Base-by-base conservation (phyloP, 1,140 invertebrate genomes). In the Asbolus verrucosus region DNA sequence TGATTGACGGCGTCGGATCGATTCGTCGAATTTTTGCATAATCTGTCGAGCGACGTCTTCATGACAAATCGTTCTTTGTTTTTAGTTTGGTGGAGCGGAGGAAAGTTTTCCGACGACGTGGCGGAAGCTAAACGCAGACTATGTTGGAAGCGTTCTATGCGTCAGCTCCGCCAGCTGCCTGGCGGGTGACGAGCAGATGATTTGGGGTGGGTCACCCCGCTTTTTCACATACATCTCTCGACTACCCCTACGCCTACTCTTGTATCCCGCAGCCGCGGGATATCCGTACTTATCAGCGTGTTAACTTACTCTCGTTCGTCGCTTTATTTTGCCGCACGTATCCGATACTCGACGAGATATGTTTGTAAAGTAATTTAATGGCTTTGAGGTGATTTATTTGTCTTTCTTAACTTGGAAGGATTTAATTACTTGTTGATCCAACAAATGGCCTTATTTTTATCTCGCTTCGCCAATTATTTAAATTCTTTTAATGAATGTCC, bases 121-220 rank as follows among this genome's bases (percentile, higher is more conserved):
- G 13, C 13, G 59, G 15, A 62, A 62, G n/a, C n/a, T n/a, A n/a
- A n/a, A n/a, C n/a, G 36, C 16, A 31, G 18, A 16, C 21, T 43
- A 14, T 43, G 54, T 72, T 46, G 43, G 54, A 24, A 60, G 43
- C 60, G 30, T 62, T 41, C 46, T 27, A 70, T 70, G 73, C 70
- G 70, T 72, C 73, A 72, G 70, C 65, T 36, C 15, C 65, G 72
- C 62, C 73, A 74, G 73, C 73, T 74, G 73, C 67, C 70, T 66
- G 43, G 65, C 70, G 70, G 73, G 70, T 72, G 73, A 74, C 73
- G 73, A 74, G 60, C 73, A 74, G 70, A 74, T 74, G 73, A 74
- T 72, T 74, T 74, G 60, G 70, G 73, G 73, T 70, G 62, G 50
- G 41, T 62, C 62, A 59, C 69, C 63, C 68, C 41, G 59, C 59